Evolutionary conservation across 2,888 invertebrate genomes (phyloP), one percentile per base, ranked within the genome.

Genomic region (Leptothorax acervorum): DNA sequence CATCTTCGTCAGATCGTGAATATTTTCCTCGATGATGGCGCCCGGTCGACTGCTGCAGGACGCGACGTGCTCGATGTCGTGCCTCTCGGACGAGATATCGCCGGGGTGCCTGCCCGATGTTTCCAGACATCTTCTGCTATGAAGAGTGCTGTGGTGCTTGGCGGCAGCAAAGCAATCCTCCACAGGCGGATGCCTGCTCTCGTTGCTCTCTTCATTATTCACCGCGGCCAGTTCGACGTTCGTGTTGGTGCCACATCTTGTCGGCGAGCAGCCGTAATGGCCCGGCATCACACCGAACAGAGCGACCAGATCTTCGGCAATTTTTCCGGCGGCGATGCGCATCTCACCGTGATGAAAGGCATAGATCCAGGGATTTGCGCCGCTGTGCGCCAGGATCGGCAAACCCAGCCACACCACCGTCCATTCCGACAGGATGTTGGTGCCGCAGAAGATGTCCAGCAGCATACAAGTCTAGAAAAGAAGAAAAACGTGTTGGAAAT

Each of bases 281-380:
- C 93, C 94, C 3, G 94, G 93, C 35, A 90, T 92, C 23, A 94
- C 91, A 0, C 94, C 93, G 75, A 96, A 92, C 2, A 95, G 92
- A 2, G 95, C 95, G 5, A 96, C 93, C 2, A 96, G 88, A 73
- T 96, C 95, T 87, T 96, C 96, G 4, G 96, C 95, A 28, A 96
- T 95, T 66, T 96, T 95, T 11, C 95, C 94, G 1, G 96, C 96
- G 0, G 96, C 96, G 0, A 95, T 93, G 18, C 96, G 95, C 89
- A 97, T 95, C 92, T 96, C 96, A 0, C 96, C 95, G 89, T 96
- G 96, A 87, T 96, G 95, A 92, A 96, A 97, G 3, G 96, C 96
- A 93, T 97, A 97, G 55, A 96, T 95, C 96, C 96, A 96, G 0
- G 97, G 96, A 92, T 97, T 96, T 83, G 96, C 94, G 9, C 96